Conservation (phyloP, 2,113 vertebrate genomes). For the Falcunculus frontatus region DNA sequence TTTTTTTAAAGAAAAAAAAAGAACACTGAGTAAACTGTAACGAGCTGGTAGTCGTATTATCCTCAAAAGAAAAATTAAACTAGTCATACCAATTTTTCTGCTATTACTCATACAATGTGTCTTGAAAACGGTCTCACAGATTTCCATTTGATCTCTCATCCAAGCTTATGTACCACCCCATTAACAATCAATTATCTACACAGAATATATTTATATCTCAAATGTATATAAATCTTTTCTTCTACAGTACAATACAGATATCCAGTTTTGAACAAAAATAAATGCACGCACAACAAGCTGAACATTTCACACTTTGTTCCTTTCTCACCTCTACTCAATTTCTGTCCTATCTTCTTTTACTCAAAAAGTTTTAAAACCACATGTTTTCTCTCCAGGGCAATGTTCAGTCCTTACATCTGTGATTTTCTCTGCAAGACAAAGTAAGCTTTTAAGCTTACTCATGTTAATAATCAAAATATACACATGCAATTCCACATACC, state of each 20-base stretch:
- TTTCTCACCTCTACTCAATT: neutral
- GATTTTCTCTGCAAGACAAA: neutral
- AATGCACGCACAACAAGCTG: neutral
- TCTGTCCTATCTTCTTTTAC: neutral
- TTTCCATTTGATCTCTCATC: neutral
- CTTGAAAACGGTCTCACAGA: neutral
- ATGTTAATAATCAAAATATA: neutral
- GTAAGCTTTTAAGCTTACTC: neutral
- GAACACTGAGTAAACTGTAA: neutral
- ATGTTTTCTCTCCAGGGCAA: neutral
- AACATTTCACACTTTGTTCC: neutral
- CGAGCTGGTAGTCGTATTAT: neutral
- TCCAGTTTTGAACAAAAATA: neutral
- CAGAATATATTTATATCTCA: neutral
- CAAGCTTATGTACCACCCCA: neutral
- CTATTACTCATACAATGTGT: neutral
- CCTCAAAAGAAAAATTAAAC: neutral
- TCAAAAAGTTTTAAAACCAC: neutral
- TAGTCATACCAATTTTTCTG: neutral
- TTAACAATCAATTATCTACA: neutral
- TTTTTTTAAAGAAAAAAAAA: neutral
- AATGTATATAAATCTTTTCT: neutral
- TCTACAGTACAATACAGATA: neutral
- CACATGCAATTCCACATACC: neutral
- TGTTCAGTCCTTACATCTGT: neutral